Base-by-base conservation (phyloP, 2,113 vertebrate genomes). In the Corvus hawaiiensis region DNA sequence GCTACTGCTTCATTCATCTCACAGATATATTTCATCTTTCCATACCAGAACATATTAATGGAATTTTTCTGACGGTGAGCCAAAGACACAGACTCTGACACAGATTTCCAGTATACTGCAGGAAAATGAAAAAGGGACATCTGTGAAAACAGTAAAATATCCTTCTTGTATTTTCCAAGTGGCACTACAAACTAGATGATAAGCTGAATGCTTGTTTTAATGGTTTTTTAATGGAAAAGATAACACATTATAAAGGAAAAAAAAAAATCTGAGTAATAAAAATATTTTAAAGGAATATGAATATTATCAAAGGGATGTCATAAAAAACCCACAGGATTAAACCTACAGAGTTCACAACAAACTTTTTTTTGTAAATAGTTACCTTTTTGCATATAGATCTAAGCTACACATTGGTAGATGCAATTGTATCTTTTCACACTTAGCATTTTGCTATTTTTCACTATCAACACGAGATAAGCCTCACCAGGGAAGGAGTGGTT, bases 1-100 rank as follows among this genome's bases (percentile, higher is more conserved):
- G 33, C 49, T 82, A 71, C n/a, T 76, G 49, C 35, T 91, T 89
- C 81, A 52, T 82, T 78, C 84, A 62, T 90, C 58, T 78, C 71
- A 67, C n/a, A 84, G 37, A 83, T 69, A 67, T 49, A 87, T 72
- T 90, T 71, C 14, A 26, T 63, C 56, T 89, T 97, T 97, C 56
- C 61, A 93, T 83, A 96, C 89, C 75, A 93, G 68, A 91, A 90
- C 58, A 92, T 75, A 95, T 62, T 84, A 87, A 85, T 72, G 58
- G 89, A 83, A 66, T 63, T 93, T 67, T 78, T 82, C 82, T 83
- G 61, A 91, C 88, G 68, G 33, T 83, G 27, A 82, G 90, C 87
- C 94, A 94, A 83, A 66, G 46, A 58, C 22, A 68, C 27, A 61
- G 84, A 41, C 44, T 68, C 35, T 74, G 52, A 62, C 46, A 84